Evolutionary conservation across 2,113 vertebrate genomes (phyloP).

Genomic region (Lepus americanus): DNA sequence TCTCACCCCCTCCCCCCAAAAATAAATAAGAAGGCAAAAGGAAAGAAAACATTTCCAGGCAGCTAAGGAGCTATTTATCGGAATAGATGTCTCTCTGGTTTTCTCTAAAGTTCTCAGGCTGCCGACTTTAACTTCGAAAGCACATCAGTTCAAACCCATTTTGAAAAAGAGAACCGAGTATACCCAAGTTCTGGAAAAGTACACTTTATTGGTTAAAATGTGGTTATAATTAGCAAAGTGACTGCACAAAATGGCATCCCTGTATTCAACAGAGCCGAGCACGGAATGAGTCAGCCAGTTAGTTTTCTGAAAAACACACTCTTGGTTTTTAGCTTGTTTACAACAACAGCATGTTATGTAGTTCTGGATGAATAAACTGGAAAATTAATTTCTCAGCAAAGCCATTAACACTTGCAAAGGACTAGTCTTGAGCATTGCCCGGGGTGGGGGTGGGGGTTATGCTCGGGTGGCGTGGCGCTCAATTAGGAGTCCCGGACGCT

Average conservation of each 20-base stretch:
- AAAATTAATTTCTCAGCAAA: conserved; percentile 23
- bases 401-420: neutral
- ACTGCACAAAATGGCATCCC: conserved; percentile 46
- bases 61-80: conserved; percentile 12
- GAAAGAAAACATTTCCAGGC: neutral
- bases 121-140: conserved; percentile 30
- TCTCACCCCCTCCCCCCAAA: neutral
- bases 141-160: neutral
- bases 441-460: neutral
- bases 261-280: neutral
- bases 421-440: conserved; percentile 5
- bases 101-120: neutral
- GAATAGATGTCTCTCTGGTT: neutral
- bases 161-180: conserved; percentile 37
- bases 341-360: neutral
- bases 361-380: conserved; percentile 6
- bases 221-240: conserved; percentile 70
- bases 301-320: conserved; percentile 58
- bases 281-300: conserved; percentile 53
- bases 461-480: neutral
- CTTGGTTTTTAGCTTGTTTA: conserved; percentile 60
- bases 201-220: conserved; percentile 63
- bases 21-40: neutral
- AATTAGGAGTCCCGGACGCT: neutral
- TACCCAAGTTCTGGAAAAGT: conserved; percentile 57